Evolutionary conservation across 2,888 invertebrate genomes (phyloP).

Genomic region (Cryptus armator): DNA sequence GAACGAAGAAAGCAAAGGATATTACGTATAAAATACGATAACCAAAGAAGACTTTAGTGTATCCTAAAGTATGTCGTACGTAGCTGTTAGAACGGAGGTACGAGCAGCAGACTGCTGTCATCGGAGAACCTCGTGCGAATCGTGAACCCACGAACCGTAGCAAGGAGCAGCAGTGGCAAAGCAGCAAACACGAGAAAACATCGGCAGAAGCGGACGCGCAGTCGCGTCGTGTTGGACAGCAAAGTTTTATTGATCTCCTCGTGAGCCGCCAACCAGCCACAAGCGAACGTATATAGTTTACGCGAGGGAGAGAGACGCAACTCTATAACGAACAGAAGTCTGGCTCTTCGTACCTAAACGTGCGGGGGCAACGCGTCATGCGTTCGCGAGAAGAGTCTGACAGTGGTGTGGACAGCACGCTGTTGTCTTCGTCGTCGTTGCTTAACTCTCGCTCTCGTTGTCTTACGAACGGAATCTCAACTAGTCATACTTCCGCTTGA

Average conservation of each 20-base stretch:
- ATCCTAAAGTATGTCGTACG: slow-evolving; percentile 14
- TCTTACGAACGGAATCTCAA: slow-evolving; percentile 18
- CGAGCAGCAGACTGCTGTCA: slow-evolving; percentile 18
- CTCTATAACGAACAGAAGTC: slow-evolving; percentile 44
- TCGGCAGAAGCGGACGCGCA: slow-evolving; percentile 81
- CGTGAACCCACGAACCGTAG: slow-evolving; percentile 66
- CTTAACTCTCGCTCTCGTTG: slow-evolving; percentile 43
- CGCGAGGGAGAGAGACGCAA: slow-evolving; percentile 13
- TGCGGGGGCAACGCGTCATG: slow-evolving; percentile 63
- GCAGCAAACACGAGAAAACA: neutral
- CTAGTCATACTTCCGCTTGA: neutral
- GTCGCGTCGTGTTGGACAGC: slow-evolving; percentile 69
- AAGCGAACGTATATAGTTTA: slow-evolving; percentile 4
- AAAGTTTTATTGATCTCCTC: slow-evolving; percentile 78
- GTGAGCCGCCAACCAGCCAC: slow-evolving; percentile 62
- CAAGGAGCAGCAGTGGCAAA: neutral
- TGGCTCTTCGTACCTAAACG: slow-evolving; percentile 53
- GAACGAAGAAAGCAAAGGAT: neutral
- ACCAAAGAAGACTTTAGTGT: slow-evolving; percentile 7
- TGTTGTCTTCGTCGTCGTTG: slow-evolving; percentile 46
- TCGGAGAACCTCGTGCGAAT: slow-evolving; percentile 75
- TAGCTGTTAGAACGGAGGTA: neutral
- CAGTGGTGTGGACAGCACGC: slow-evolving; percentile 59
- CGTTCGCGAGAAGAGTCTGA: slow-evolving; percentile 43
- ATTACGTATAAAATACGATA: neutral